Evolutionary conservation across 35 echinoderm and acorn worm species (phyloP), one percentile per base, ranked within the genome.

Genomic region (Chiridota heheva): DNA sequence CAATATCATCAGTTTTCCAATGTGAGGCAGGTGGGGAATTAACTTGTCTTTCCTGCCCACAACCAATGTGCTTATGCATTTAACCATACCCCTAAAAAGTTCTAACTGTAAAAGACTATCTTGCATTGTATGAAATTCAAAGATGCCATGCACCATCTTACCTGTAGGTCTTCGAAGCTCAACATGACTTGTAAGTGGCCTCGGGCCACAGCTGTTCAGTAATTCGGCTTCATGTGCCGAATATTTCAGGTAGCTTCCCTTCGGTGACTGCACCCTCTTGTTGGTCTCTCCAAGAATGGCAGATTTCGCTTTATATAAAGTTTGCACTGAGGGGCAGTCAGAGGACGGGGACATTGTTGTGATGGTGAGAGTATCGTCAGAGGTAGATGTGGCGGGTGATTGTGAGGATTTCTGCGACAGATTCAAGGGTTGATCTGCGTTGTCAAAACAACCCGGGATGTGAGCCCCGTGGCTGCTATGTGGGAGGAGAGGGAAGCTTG

Each of bases 191-290:
- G 75, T 78, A 16, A 78, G 36, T 8, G 75, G 75, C 25, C 75
- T 58, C 25, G 75, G 75, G 40, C 75, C 81, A 27, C 84, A 81
- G 48, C 88, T 78, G 79, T 82, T 93, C 33, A 96, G 82, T 7
- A 96, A 45, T 33, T 96, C 92, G 45, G 92, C 92, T 61, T 96
- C 92, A 15, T 96, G 92, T 0, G 92, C 84, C 13, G 92, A 71
- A 63, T 96, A 96, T 82, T 96, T 96, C 80, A 86, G 92, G 63
- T 96, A 96, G 58, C 92, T 96, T 40, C 81, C 80, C 72, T 96
- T 96, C n/a, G 92, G 92, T 46, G 92, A 96, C 66, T 96, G 87
- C 63, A 74, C 90, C 32, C 92, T 36, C 63, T 96, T 96, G 45
- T 90, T 34, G 20, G 92, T 87, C 78, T 96, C 92, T 27, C 87